These are phyloP conservation scores for Theropithecus gelada DNA, from an alignment of 2,113 vertebrate species.

Conservation along the genomic window DNA sequence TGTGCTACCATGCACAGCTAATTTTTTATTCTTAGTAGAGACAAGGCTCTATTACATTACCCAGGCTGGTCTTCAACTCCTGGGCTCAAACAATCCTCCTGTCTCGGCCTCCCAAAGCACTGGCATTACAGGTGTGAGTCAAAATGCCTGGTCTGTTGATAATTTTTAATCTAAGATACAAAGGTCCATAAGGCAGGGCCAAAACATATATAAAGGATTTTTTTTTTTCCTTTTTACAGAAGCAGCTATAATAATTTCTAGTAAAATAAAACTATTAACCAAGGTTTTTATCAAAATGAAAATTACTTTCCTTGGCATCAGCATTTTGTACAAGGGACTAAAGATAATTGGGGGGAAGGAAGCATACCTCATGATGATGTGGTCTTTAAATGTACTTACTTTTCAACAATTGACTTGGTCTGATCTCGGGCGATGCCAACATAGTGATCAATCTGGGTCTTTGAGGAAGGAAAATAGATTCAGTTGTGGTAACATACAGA, in stretches of 20 bases:
- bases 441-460: slow-evolving; percentile 95
- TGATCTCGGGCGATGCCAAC: slow-evolving; percentile 89
- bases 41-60: not conserved
- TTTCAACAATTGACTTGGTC: slow-evolving; percentile 88
- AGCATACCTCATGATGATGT: accelerated
- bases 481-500: not conserved
- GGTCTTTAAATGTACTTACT: slow-evolving; percentile 84
- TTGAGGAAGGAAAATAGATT: slow-evolving; percentile 44
- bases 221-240: not conserved
- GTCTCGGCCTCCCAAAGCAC: not conserved
- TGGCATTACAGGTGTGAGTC: not conserved
- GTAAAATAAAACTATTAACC: not conserved
- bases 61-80: not conserved
- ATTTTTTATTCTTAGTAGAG: not conserved
- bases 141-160: not conserved
- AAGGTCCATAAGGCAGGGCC: not conserved
- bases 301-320: not conserved
- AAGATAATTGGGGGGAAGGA: not conserved
- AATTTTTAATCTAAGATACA: slow-evolving; percentile 1
- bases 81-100: not conserved
- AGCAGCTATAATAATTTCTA: not conserved
- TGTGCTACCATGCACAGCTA: too few species aligned
- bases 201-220: not conserved
- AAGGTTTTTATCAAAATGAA: not conserved
- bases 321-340: not conserved